A percentile compares a stretch with the other conserved stretches of the same genome.
Evolutionary conservation across 2,113 vertebrate genomes (phyloP).

Genomic region (Phalacrocorax aristotelis): DNA sequence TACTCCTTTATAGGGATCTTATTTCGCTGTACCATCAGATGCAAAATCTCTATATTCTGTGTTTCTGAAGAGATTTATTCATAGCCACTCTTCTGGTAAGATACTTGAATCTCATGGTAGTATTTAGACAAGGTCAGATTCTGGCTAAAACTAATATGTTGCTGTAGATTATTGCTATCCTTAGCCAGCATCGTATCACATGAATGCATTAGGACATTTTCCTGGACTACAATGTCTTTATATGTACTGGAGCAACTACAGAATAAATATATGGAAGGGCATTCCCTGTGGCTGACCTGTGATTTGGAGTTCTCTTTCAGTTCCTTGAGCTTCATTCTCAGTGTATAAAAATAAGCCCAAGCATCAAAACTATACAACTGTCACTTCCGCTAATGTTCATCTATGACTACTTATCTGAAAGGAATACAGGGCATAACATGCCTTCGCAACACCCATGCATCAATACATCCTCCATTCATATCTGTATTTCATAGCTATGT

Average conservation of each 20-base stretch:
- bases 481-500: background rate
- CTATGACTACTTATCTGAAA: background rate
- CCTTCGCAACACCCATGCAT: background rate
- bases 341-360: background rate
- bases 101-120: background rate
- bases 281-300: background rate
- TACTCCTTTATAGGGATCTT: background rate
- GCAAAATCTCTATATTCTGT: background rate
- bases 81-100: background rate
- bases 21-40: background rate
- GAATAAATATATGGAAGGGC: slow-evolving; percentile 48
- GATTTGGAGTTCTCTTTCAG: background rate
- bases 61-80: background rate
- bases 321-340: background rate
- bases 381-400: background rate
- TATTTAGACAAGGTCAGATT: background rate
- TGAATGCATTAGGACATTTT: slow-evolving; percentile 44
- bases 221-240: slow-evolving; percentile 6
- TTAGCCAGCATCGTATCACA: slow-evolving; percentile 10
- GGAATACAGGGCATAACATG: accelerated
- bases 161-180: slow-evolving; percentile 11
- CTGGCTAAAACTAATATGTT: background rate
- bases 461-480: background rate
- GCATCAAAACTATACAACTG: background rate
- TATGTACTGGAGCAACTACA: slow-evolving; percentile 14